Percentiles rank a stretch among this genome's conserved stretches.
Evolutionary conservation across 1,140 invertebrate species (phyloP).

Genomic region (Aphelinus atriplicis): DNA sequence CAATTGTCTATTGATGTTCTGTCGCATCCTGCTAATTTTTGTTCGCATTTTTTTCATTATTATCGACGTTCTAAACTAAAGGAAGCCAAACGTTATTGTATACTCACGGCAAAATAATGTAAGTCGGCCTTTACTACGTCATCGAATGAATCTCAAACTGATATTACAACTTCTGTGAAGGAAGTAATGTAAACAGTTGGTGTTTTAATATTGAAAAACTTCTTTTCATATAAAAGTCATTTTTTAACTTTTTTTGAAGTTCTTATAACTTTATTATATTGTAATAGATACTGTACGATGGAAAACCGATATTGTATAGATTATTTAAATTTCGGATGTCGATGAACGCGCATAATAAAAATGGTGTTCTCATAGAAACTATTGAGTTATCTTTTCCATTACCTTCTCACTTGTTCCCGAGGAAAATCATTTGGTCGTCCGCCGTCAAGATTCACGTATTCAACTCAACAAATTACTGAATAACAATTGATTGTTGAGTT

Average conservation of each 20-base stretch:
- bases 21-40: constrained; percentile 21
- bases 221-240: constrained; percentile 22
- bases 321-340: constrained; percentile 37
- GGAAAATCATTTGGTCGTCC: neutral
- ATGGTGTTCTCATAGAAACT: constrained; percentile 46
- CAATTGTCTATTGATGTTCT: constrained; percentile 42
- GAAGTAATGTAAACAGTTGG: constrained; percentile 21
- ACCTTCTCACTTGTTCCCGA: neutral
- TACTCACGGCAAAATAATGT: constrained; percentile 8
- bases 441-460: too few relatives aligned
- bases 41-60: constrained; percentile 23
- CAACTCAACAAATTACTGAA: too few relatives aligned
- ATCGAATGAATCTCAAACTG: constrained; percentile 25
- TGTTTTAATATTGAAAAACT: constrained; percentile 28
- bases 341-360: constrained; percentile 49
- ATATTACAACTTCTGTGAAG: neutral
- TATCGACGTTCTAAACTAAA: constrained; percentile 11
- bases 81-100: constrained; percentile 15
- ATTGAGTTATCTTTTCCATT: constrained; percentile 3
- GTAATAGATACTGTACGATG: constrained; percentile 20
- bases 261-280: constrained; percentile 32
- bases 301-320: constrained; percentile 32
- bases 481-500: too few relatives aligned
- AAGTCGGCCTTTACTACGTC: constrained; percentile 29
- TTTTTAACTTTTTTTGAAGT: constrained; percentile 33